These are phyloP conservation scores for Thryonomys swinderianus DNA, from an alignment of 2,113 vertebrate species.

Conservation along the genomic window DNA sequence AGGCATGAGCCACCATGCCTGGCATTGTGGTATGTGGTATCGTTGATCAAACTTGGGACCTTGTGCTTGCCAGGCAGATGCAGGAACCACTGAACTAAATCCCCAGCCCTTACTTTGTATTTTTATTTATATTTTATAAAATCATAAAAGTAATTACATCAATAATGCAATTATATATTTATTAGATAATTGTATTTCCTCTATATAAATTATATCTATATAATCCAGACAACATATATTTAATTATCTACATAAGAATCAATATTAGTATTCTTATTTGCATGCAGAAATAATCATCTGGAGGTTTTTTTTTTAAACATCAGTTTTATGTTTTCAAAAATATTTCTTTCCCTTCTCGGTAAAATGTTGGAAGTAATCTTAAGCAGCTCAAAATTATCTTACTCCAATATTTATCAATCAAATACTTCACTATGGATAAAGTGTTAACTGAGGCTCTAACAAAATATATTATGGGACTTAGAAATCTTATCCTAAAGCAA, in stretches of 20 bases:
- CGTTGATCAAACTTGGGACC: too few relatives aligned
- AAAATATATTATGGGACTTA: conserved; percentile 48
- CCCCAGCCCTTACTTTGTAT: background rate
- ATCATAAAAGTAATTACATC: background rate
- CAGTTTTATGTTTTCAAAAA: background rate
- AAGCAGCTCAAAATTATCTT: conserved; percentile 35
- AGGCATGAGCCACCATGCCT: too few relatives aligned
- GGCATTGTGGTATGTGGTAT: too few relatives aligned
- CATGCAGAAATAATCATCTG: background rate
- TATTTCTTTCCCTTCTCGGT: background rate
- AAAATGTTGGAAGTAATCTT: background rate
- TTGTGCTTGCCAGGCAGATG: too few relatives aligned
- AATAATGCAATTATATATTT: background rate
- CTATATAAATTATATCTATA: background rate
- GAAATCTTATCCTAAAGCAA: conserved; percentile 70
- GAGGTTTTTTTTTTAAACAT: background rate
- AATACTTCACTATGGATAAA: conserved; percentile 54
- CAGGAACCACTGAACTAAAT: too few relatives aligned
- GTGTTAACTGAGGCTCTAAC: conserved; percentile 47
- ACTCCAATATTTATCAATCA: conserved; percentile 63
- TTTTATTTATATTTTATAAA: background rate
- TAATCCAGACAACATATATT: background rate
- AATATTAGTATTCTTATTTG: background rate
- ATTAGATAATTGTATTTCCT: background rate
- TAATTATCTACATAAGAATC: background rate